Conservation (phyloP, 1,140 invertebrate genomes). For the Muscidifurax raptorellus region DNA sequence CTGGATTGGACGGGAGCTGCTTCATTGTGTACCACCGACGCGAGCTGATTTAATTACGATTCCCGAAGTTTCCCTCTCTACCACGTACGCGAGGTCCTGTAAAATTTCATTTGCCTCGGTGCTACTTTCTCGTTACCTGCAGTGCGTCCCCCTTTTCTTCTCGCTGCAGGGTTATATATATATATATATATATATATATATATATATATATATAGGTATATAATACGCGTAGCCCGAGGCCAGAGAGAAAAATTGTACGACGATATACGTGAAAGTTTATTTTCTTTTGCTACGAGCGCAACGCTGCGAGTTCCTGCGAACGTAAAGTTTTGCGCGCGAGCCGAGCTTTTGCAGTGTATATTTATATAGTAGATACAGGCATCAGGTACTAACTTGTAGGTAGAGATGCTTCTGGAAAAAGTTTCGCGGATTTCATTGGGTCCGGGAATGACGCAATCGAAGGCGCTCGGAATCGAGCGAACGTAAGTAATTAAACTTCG, state of each 20-base stretch:
- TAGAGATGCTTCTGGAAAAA: neutral
- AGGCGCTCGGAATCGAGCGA: neutral
- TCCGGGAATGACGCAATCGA: conserved; percentile 31
- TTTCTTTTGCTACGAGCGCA: conserved; percentile 21
- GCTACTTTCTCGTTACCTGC: conserved; percentile 23
- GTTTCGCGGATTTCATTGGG: conserved; percentile 37
- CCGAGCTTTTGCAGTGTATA: too few relatives aligned
- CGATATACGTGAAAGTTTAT: conserved; percentile 19
- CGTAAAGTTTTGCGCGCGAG: neutral
- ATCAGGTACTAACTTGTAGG: neutral
- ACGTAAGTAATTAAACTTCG: conserved; percentile 33
- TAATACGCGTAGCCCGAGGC: too few relatives aligned
- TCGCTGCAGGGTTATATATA: neutral
- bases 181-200: neutral
- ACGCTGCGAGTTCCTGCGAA: conserved; percentile 16
- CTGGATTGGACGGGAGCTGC: neutral
- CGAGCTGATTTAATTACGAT: conserved; percentile 40
- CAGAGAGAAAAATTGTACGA: neutral
- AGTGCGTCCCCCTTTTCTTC: neutral
- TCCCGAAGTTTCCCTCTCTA: conserved; percentile 13
- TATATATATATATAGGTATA: neutral
- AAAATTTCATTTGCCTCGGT: conserved; percentile 19
- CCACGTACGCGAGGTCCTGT: neutral
- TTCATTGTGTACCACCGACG: neutral
- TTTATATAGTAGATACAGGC: too few relatives aligned